A percentile compares a stretch with the other conserved stretches of the same genome.
phyloP scores from a whole-genome alignment of 2,888 invertebrate species.

The Melieria omissa region DNA sequence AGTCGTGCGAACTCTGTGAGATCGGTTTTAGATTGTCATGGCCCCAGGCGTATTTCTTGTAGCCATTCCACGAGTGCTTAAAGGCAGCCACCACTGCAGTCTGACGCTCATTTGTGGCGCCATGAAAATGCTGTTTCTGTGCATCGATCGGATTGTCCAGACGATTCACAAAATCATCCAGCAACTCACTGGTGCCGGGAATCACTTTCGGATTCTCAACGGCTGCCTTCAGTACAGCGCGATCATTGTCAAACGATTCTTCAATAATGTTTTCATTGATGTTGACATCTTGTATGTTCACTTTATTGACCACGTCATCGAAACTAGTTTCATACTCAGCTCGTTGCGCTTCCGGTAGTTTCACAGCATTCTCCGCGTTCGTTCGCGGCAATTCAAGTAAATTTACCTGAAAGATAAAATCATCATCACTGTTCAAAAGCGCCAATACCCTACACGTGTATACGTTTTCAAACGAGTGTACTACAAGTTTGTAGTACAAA shows the following conservation, averaged over 20 bases:
- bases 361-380: slow-evolving; percentile 50
- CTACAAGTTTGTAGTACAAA: too few relatives aligned
- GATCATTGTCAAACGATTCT: slow-evolving; percentile 41
- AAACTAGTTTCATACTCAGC: slow-evolving; percentile 31
- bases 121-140: slow-evolving; percentile 67
- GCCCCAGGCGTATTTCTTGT: slow-evolving; percentile 96
- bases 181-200: slow-evolving; percentile 46
- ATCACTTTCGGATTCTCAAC: slow-evolving; percentile 48
- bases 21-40: slow-evolving; percentile 95
- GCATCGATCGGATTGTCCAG: slow-evolving; percentile 50
- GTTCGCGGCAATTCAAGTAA: slow-evolving; percentile 31
- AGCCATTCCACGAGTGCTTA: slow-evolving; percentile 93
- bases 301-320: slow-evolving; percentile 39
- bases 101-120: slow-evolving; percentile 84
- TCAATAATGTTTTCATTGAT: slow-evolving; percentile 49
- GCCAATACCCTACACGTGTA: neutral
- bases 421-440: too few relatives aligned
- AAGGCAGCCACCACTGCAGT: slow-evolving; percentile 88
- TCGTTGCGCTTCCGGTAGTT: slow-evolving; percentile 49
- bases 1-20: slow-evolving; percentile 84
- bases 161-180: slow-evolving; percentile 54
- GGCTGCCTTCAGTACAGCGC: slow-evolving; percentile 51
- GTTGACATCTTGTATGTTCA: slow-evolving; percentile 38
- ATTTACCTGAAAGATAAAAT: slow-evolving; percentile 8
- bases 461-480: neutral